Base-by-base conservation (phyloP, 1,140 invertebrate species). In the Procambarus virginalis region DNA sequence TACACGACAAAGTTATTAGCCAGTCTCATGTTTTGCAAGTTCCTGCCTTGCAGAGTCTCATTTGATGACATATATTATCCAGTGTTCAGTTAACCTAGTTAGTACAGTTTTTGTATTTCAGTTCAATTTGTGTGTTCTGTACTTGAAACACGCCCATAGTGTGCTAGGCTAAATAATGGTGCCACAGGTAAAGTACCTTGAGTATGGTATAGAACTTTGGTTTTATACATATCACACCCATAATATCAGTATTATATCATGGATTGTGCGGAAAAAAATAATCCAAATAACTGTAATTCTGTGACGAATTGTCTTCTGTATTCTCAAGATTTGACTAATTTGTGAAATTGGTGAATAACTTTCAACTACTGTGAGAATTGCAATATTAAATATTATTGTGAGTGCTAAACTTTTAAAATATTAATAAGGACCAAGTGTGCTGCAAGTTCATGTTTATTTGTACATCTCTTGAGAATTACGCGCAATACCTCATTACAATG, bases 201-300 rank as follows among this genome's bases (percentile, higher is more conserved):
- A 34, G 34, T 55, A 12, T 4, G 51, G 51, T 55, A 34, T 34
- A 34, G 34, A 34, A 12, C 51, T 55, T 9, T 3, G 1, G 2
- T 55, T 55, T n/a, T 17, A 68, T 68, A 68, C 12, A 5, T 68
- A 68, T 68, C 20, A 68, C 20, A 68, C 14, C 3, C 20, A 68
- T 68, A 17, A n/a, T 68, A 68, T 34, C 68, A 73, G 68, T 73
- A 73, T 73, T 73, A 73, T 73, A 64, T 17, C 20, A 64, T 64
- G 60, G 17, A 64, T 64, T 14, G 60, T 64, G 60, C 12, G 12
- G 20, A 14, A 64, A 12, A 9, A 64, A 20, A 4, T 14, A 64
- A 14, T 20, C 12, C 17, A 17, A 20, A 17, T 14, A 64, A 17
- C 5, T 64, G 60, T 64, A 12, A 5, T 64, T 5, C 12, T 17